Evolutionary conservation across 2,797 vertebrate species (phyloP), one percentile per base, ranked within the genome.

Genomic region (Squalus acanthias): DNA sequence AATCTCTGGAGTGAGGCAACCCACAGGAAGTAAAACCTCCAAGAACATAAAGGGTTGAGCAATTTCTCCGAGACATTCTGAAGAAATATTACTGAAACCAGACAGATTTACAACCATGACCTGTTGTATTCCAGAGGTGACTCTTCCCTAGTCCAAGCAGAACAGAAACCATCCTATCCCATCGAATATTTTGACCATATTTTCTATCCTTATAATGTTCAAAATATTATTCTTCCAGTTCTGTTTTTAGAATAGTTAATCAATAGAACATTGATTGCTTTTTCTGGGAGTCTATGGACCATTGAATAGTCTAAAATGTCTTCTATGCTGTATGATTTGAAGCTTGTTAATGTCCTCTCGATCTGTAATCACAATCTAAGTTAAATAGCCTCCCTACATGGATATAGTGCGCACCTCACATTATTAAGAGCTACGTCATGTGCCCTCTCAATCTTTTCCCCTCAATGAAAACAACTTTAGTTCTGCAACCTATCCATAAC

Each of bases 61-160:
- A 67, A 67, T 93, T 69, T 69, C 63, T 22, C 33, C 39, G 1
- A 69, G 63, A 67, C 7, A 4, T 5, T 10, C 17, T 67, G 65
- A 93, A 93, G 65, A 67, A 93, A 69, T n/a, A 33, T 91, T 67
- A 69, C 65, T 93, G n/a, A 69, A 93, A 93, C n/a, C 91, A 26
- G 39, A 69, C 15, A 69, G 63, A 93, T 69, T 46, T 93, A 93
- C 65, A 69, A 46, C 39, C 17, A 24, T 93, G 91, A 69, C 91
- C 91, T 93, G 22, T 69, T 93, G 20, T 69, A 67, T 46, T 39
- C 63, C 20, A 9, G 89, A 67, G 33, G 63, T 93, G 63, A 67
- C n/a, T 46, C 33, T 39, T 93, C 39, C 63, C 60, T 39, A 29
- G 1, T 22, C 91, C 9, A 39, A 7, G 60, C 33, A 92, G 33